Conservation (phyloP, 2,888 invertebrate genomes). For the Uropetala carovei region DNA sequence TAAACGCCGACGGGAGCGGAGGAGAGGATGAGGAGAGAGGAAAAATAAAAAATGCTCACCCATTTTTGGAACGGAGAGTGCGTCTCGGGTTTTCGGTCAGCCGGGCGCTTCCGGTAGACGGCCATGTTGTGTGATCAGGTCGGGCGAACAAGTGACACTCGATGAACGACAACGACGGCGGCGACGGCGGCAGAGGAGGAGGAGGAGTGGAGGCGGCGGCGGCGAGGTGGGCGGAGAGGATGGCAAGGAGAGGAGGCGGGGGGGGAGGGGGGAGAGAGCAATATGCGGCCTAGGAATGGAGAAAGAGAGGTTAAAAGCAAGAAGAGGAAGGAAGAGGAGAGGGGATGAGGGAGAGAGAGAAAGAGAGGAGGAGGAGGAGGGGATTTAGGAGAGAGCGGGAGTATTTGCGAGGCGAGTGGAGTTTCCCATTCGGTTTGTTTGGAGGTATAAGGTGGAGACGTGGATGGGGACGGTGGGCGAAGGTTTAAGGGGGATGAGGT, state of each 20-base stretch:
- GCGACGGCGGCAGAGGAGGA: background rate
- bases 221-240: constrained; percentile 33
- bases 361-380: background rate
- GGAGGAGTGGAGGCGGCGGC: background rate
- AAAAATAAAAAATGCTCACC: constrained; percentile 46
- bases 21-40: background rate
- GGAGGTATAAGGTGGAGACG: constrained; percentile 64
- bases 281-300: constrained; percentile 64
- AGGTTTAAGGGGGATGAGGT: background rate
- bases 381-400: background rate
- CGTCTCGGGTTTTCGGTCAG: constrained; percentile 20
- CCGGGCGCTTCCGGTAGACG: constrained; percentile 64
- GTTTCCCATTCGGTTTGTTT: constrained; percentile 63
- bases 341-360: background rate
- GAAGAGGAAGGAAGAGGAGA: background rate
- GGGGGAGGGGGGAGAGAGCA: background rate
- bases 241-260: background rate
- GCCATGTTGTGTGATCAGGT: constrained; percentile 68
- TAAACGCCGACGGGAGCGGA: background rate
- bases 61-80: constrained; percentile 44
- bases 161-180: constrained; percentile 65
- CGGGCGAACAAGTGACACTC: constrained; percentile 68
- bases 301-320: constrained; percentile 63
- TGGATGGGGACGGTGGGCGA: constrained; percentile 21
- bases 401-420: constrained; percentile 56